Base-by-base conservation (phyloP, 2,888 invertebrate species). In the Macrosiphum euphorbiae region DNA sequence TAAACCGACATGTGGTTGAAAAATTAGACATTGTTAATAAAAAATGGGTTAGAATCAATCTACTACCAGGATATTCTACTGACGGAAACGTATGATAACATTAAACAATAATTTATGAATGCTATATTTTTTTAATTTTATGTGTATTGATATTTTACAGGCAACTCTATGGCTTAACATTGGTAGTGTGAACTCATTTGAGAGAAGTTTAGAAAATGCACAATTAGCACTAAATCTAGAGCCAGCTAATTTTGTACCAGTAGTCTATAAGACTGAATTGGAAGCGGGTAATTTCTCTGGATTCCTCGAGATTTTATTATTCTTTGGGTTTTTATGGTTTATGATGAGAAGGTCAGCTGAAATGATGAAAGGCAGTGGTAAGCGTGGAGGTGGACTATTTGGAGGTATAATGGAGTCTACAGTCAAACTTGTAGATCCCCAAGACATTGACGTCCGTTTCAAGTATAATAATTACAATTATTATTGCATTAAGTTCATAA, bases 101-200 rank as follows among this genome's bases (percentile, higher is more conserved):
- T 90, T 28, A 35, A 90, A 41, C 41, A 35, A 67, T 86, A n/a
- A n/a, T 90, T 86, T 52, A 94, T 90, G 87, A 28, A 55, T 44
- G 0, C 1, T 44, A 26, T 61, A 41, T 92, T 41, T 50, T 50
- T 58, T 35, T 50, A 10, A 67, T 85, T 84, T 50, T 67, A 91
- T 92, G 16, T 55, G 55, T 94, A 11, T 20, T 58, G 13, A 44
- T 55, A 88, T 90, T 52, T 91, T 92, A 84, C n/a, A 94, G 94
- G 94, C 94, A 41, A 94, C 90, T 50, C 96, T 98, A 88, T 99
- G 99, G 99, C 99, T 99, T 96, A 99, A 98, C 95, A 99, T 99
- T 95, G 99, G 99, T 78, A 99, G 99, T 96, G 99, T 99, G 1
- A 99, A 99, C 96, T 98, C 99, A 0, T 99, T 99, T 96, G 99